These are phyloP conservation scores for Drosophila ambigua DNA, from an alignment of 1,140 invertebrate species.

Conservation along the genomic window DNA sequence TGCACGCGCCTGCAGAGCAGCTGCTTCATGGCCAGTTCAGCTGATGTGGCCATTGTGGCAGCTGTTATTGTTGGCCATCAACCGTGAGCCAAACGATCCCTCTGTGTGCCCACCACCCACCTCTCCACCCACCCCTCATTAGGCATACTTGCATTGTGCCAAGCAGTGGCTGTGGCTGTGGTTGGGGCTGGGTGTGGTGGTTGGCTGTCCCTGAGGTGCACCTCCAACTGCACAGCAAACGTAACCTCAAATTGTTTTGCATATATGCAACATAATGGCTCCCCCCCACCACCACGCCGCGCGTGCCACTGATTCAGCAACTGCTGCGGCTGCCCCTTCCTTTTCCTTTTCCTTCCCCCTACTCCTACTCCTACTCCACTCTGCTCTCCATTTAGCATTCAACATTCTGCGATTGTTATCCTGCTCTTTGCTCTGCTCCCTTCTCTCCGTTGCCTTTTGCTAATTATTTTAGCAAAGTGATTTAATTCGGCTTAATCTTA, in stretches of 20 bases:
- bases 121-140: constrained; percentile 17
- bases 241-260: constrained; percentile 44
- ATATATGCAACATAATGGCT: constrained; percentile 16
- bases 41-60: no score
- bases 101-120: not conserved
- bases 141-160: constrained; percentile 35
- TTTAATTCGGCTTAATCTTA: no score
- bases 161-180: constrained; percentile 2
- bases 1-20: constrained; percentile 13
- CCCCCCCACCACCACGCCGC: not conserved
- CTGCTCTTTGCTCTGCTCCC: no score
- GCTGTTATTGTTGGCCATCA: no score
- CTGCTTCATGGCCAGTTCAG: no score
- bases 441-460: no score
- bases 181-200: not conserved
- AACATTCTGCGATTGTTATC: not conserved
- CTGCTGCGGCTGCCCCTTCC: no score
- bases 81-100: no score
- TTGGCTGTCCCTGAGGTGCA: constrained; percentile 24
- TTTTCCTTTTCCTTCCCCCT: not conserved
- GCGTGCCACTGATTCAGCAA: no score
- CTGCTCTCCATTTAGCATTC: constrained; percentile 1
- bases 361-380: not conserved
- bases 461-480: no score
- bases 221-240: not conserved